Conservation (phyloP, 1,140 invertebrate genomes). For the Bombus haemorrhoidalis region DNA sequence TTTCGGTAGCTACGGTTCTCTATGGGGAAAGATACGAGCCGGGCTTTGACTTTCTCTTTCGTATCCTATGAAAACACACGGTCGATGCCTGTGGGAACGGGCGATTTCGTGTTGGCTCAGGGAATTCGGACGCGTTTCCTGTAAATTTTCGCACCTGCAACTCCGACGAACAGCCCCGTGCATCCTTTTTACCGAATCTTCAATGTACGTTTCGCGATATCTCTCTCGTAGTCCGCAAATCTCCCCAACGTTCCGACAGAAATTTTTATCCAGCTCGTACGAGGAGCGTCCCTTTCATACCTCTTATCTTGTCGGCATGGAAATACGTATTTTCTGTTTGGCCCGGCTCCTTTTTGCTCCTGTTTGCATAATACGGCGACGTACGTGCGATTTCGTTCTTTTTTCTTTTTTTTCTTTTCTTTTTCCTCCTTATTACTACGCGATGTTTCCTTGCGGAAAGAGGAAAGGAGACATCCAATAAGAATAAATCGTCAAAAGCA, state of each 20-base stretch:
- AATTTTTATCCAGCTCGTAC: conserved; percentile 2
- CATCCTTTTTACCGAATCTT: background rate
- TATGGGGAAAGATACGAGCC: conserved; percentile 9
- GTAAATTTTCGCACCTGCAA: conserved; percentile 26
- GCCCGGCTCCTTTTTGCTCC: background rate
- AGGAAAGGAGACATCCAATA: conserved; percentile 64
- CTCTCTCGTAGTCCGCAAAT: background rate
- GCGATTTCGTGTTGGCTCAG: background rate
- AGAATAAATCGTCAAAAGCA: conserved; percentile 77
- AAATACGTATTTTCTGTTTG: conserved; percentile 27
- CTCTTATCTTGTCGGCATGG: conserved; percentile 15
- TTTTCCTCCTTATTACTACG: background rate
- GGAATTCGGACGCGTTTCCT: conserved; percentile 15
- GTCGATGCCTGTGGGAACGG: conserved; percentile 41
- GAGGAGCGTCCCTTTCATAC: background rate
- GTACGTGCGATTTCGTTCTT: background rate
- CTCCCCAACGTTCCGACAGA: background rate
- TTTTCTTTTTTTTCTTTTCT: background rate
- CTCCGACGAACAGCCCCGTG: background rate
- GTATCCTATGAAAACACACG: conserved; percentile 48
- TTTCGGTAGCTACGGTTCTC: conserved; percentile 27
- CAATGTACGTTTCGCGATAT: background rate
- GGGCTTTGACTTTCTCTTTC: background rate
- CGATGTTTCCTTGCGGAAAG: conserved; percentile 63
- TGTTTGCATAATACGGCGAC: conserved; percentile 29